Evolutionary conservation across 2,113 vertebrate genomes (phyloP).

Genomic region (Murina feae): DNA sequence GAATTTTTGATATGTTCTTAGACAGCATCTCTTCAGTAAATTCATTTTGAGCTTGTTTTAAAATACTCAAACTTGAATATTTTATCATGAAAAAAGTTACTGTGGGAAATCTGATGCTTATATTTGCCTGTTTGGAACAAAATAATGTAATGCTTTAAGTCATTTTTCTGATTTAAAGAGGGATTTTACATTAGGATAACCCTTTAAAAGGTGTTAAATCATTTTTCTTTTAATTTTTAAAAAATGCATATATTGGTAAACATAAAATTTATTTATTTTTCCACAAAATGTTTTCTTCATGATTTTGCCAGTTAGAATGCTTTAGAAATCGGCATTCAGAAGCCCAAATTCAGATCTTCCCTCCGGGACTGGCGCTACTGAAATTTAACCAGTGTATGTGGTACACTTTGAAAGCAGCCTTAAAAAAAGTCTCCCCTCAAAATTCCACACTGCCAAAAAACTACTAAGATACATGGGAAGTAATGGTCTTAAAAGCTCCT

Average conservation of each 20-base stretch:
- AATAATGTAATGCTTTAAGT: slow-evolving; percentile 18
- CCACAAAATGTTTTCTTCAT: not conserved
- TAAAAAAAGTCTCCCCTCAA: not conserved
- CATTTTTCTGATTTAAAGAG: slow-evolving; percentile 49
- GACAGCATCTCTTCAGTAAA: not conserved
- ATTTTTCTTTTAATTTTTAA: slow-evolving; percentile 2
- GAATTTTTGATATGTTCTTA: not conserved
- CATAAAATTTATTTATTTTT: not conserved
- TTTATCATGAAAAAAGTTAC: slow-evolving; percentile 13
- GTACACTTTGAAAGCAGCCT: not conserved
- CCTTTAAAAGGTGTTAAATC: not conserved
- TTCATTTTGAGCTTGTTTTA: not conserved
- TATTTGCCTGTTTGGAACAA: slow-evolving; percentile 37
- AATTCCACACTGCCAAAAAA: not conserved
- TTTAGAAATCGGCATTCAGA: slow-evolving; percentile 17
- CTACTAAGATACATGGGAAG: not conserved
- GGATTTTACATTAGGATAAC: slow-evolving; percentile 13
- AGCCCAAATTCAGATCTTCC: not conserved
- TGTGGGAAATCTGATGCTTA: slow-evolving; percentile 5
- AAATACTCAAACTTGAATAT: not conserved
- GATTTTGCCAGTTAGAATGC: not conserved
- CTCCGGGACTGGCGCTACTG: not conserved
- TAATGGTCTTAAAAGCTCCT: not conserved
- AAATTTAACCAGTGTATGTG: not conserved
- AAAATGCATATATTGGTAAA: not conserved